Evolutionary conservation across 92 coral and sea anemone genomes (phyloP), one percentile per base, ranked within the genome.

Genomic region (Heteractis magnifica): DNA sequence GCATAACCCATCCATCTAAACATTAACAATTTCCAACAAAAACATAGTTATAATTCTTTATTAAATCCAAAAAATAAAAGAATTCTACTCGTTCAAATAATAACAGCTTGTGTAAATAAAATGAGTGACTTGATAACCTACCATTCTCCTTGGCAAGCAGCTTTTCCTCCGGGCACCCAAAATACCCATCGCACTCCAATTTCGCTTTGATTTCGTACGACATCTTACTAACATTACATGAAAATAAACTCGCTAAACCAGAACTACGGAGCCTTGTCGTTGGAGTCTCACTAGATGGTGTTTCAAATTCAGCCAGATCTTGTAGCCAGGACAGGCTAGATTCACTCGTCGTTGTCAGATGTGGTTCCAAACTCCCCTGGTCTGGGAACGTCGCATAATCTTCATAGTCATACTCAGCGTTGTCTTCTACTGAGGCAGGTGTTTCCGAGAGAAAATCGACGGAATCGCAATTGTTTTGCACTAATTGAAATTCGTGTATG

Each of bases 161-260:
- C 65, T 55, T 75, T 41, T 91, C 94, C 60, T 91, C 91, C 6
- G 98, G 98, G 65, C 98, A 94, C n/a, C 98, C 98, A 80, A 85
- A 94, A 76, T 89, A 94, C 8, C 98, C 98, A 83, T 94, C 98
- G 56, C 98, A 94, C 11, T 89, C 86, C 76, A 87, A 84, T 20
- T 92, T 86, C 8, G 88, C 70, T 83, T 83, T 85, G 82, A 83
- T 76, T 13, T 78, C 86, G 55, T 77, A 79, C 81, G 94, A 81
- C 94, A 91, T 91, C 75, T 91, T 91, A 78, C 92, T 91, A 6
- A 91, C 94, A 82, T 91, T 91, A 85, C 94, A 91, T 0, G 94
- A 91, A 76, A 91, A 91, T 19, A 87, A 49, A 51, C 49, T 85
- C 11, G 94, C 94, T 49, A 85, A 64, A 6, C 77, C 90, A 50